Percentiles rank a stretch among this genome's conserved stretches.
These are phyloP conservation scores for Entomyzon cyanotis DNA, from an alignment of 2,113 vertebrate species.

Conservation along the genomic window DNA sequence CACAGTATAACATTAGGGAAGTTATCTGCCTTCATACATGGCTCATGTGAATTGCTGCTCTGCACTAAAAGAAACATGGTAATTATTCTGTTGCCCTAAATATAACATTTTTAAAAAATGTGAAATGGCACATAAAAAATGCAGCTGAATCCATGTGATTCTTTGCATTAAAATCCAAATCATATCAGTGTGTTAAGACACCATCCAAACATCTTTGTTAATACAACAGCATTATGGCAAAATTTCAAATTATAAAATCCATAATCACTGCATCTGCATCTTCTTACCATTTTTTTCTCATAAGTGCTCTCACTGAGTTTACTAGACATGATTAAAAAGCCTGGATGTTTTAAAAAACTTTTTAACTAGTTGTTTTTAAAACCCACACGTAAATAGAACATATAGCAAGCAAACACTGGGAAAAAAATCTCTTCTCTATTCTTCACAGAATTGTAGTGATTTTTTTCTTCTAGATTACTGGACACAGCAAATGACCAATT, in stretches of 20 bases:
- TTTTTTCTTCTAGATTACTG: not conserved
- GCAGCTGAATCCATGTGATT: not conserved
- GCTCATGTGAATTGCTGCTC: not conserved
- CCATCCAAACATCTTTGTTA: not conserved
- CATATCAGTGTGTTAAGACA: not conserved
- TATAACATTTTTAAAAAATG: not conserved
- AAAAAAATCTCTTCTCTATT: not conserved
- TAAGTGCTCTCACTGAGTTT: not conserved
- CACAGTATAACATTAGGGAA: not conserved
- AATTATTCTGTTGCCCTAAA: not conserved
- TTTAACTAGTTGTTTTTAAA: not conserved
- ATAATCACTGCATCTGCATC: not conserved
- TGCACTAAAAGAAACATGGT: not conserved
- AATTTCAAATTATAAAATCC: not conserved
- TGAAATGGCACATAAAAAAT: not conserved
- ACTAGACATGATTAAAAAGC: not conserved
- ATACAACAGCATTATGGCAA: not conserved
- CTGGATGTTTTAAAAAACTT: not conserved
- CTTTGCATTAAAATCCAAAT: not conserved
- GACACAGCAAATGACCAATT: not conserved
- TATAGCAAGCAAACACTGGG: not conserved
- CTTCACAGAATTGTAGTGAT: not conserved
- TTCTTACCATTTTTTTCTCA: not conserved
- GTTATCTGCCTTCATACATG: not conserved
- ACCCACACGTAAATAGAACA: not conserved